phyloP scores from a whole-genome alignment of 1,140 invertebrate species.

The Drosophila equinoxialis region DNA sequence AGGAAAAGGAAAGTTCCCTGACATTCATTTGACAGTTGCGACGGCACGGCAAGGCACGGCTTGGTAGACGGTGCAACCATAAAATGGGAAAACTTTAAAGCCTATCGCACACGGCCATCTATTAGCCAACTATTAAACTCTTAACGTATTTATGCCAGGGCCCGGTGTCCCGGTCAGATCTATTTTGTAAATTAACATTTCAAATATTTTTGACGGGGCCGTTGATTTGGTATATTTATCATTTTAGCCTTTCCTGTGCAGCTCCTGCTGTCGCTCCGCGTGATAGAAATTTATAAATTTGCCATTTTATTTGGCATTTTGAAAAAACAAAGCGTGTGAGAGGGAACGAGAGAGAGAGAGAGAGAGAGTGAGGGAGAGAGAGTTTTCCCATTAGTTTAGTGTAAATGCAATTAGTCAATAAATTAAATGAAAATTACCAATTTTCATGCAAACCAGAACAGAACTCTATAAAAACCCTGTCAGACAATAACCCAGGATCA shows the following conservation, averaged over 20 bases:
- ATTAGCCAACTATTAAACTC: conserved; percentile 41
- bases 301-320: conserved; percentile 72
- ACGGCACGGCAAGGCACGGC: not conserved
- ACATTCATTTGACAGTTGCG: conserved; percentile 43
- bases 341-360: conserved; percentile 18
- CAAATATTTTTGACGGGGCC: conserved; percentile 38
- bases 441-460: conserved; percentile 58
- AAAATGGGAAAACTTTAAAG: conserved; percentile 25
- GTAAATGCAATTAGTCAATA: conserved; percentile 78
- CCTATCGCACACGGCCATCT: conserved; percentile 39
- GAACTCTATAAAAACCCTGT: not conserved
- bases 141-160: not conserved
- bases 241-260: conserved; percentile 20
- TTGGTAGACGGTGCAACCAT: too few species aligned
- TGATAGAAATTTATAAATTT: conserved; percentile 68
- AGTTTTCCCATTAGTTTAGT: conserved; percentile 61
- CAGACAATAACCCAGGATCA: conserved; percentile 36
- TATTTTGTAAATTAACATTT: conserved; percentile 64
- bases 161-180: conserved; percentile 23
- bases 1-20: conserved; percentile 17
- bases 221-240: conserved; percentile 63
- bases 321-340: too few species aligned
- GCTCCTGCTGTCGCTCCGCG: conserved; percentile 18
- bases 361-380: not conserved
- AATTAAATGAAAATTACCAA: conserved; percentile 76